phyloP scores from a whole-genome alignment of 1,140 invertebrate species.

The Drosophila aff. region DNA sequence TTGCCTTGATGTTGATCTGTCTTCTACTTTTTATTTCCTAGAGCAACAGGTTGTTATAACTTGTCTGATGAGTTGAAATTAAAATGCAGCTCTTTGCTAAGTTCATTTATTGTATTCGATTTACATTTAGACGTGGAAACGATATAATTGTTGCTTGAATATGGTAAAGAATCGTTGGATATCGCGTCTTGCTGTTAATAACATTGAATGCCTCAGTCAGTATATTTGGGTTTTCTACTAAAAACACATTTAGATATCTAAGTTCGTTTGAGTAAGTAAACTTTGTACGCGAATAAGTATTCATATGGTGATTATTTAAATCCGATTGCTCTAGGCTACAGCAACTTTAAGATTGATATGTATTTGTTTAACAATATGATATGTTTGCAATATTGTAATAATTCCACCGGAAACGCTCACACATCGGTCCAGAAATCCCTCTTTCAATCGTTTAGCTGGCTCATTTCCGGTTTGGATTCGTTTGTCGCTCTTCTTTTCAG shows the following conservation, averaged over 20 bases:
- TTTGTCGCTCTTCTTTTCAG: conserved; percentile 4
- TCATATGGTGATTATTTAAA: conserved; percentile 26
- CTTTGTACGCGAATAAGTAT: conserved; percentile 35
- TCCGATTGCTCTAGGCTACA: conserved; percentile 31
- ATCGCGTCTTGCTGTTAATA: conserved; percentile 50
- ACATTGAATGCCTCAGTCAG: conserved; percentile 83
- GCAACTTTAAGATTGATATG: conserved; percentile 63
- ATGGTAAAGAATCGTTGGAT: conserved; percentile 44
- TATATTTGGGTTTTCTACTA: conserved; percentile 60
- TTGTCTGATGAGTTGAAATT: background rate
- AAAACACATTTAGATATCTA: conserved; percentile 58
- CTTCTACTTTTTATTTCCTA: background rate
- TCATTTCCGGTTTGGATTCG: conserved; percentile 10
- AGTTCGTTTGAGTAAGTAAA: conserved; percentile 35
- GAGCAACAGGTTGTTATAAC: background rate
- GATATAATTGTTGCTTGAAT: conserved; percentile 33
- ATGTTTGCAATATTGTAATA: conserved; percentile 47
- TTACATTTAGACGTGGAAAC: conserved; percentile 42
- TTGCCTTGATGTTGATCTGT: background rate
- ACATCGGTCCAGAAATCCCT: conserved; percentile 2
- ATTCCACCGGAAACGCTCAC: conserved; percentile 23
- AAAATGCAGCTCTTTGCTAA: conserved; percentile 12
- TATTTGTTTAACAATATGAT: conserved; percentile 54
- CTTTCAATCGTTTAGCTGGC: conserved; percentile 32
- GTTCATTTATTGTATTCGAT: conserved; percentile 43